Percentiles rank a stretch among this genome's conserved stretches.
These are phyloP conservation scores for Cheilosia vulpina DNA, from an alignment of 2,888 invertebrate species.

Conservation along the genomic window DNA sequence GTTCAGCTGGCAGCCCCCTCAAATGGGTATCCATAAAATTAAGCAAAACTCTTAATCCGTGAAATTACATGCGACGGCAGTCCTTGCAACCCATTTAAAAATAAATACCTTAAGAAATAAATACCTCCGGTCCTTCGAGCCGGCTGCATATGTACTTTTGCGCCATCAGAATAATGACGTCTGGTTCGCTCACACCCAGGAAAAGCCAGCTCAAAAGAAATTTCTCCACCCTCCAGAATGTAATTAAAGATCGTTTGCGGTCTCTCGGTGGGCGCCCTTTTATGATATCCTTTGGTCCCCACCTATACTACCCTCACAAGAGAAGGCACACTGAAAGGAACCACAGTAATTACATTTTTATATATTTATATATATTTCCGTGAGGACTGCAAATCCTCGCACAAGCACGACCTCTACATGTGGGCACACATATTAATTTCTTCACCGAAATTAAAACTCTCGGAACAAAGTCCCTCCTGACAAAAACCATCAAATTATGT, in stretches of 20 bases:
- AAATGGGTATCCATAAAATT: no score
- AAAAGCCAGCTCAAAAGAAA: slow-evolving; percentile 17
- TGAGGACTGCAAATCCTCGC: slow-evolving; percentile 18
- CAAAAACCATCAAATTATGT: slow-evolving; percentile 56
- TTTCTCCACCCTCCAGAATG: slow-evolving; percentile 41
- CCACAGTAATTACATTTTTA: slow-evolving; percentile 61
- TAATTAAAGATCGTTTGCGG: slow-evolving; percentile 60
- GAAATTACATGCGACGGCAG: neutral
- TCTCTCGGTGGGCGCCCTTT: slow-evolving; percentile 17
- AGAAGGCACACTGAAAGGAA: slow-evolving; percentile 6
- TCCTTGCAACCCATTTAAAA: slow-evolving; percentile 33
- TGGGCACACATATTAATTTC: slow-evolving; percentile 63
- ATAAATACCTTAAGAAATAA: slow-evolving; percentile 34
- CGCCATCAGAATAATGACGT: slow-evolving; percentile 61
- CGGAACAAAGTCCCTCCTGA: slow-evolving; percentile 6
- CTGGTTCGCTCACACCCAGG: slow-evolving; percentile 16
- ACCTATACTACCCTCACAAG: neutral
- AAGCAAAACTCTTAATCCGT: neutral
- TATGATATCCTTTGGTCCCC: slow-evolving; percentile 29
- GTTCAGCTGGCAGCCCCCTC: no score
- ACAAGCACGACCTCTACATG: slow-evolving; percentile 52
- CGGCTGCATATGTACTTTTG: slow-evolving; percentile 17
- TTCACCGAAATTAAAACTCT: slow-evolving; percentile 42
- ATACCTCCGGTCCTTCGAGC: slow-evolving; percentile 26
- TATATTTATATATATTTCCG: neutral